Evolutionary conservation across 2,888 invertebrate species (phyloP), one percentile per base, ranked within the genome.

Genomic region (Troglohyphantes excavatus): DNA sequence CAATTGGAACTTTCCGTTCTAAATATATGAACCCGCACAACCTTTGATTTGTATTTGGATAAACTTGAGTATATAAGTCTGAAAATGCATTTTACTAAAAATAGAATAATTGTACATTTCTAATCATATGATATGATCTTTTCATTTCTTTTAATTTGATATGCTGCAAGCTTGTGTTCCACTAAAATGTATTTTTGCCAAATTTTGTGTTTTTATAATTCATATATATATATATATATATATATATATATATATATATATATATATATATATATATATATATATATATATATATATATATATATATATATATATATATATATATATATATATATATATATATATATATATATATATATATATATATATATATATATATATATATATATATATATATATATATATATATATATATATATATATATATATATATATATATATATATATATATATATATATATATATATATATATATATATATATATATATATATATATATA

Each of bases 351-450:
- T 65, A 65, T 65, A 65, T 65, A 65, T 65, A 21, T 65, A 65
- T 65, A 65, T 65, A 65, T 65, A 21, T 65, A 65, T 65, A 65
- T 21, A 65, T 65, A 65, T 65, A 65, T 65, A 65, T 65, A 65
- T 65, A 21, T 65, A 65, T 65, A 21, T 65, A 65, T 65, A 65
- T 65, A 65, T 65, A 65, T 65, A 65, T 65, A 65, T 65, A 33
- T 68, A 68, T 68, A 68, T 68, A 29, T 68, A 33, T 68, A 19
- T 33, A 68, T 68, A 68, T 68, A 33, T 68, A 68, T 68, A 68
- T 68, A 39, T 33, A 68, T 33, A 68, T 68, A 33, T 33, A 68
- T 68, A 68, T 33, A 68, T 68, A 68, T 68, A 68, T 29, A 29
- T 68, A 6, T 27, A 68, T 29, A 29, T 68, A 68, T 68, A 3